Conservation (phyloP, 2,888 invertebrate species). For the Notocelia uddmanniana region DNA sequence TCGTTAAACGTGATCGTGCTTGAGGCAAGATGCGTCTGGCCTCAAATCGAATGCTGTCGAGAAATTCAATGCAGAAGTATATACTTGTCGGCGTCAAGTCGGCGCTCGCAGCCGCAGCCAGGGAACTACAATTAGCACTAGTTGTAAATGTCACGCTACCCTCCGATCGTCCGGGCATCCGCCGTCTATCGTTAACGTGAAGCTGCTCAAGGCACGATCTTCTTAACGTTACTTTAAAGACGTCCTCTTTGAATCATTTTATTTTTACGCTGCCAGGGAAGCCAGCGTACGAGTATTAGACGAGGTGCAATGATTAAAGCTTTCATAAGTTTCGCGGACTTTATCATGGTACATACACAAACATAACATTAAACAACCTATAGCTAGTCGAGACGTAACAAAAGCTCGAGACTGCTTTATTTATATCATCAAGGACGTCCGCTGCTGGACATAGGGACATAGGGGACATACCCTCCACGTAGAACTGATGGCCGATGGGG, state of each 20-base stretch:
- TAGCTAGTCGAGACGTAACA: neutral
- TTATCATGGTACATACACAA: neutral
- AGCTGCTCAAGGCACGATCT: constrained; percentile 51
- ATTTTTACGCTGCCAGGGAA: constrained; percentile 39
- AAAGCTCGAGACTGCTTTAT: neutral
- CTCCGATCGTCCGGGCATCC: constrained; percentile 45
- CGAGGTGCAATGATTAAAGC: neutral
- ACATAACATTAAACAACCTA: neutral
- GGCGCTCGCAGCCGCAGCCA: constrained; percentile 65
- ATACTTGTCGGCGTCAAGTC: constrained; percentile 72
- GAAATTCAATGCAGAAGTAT: constrained; percentile 67
- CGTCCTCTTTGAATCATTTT: constrained; percentile 50
- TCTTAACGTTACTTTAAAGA: constrained; percentile 50
- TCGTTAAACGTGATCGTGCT: constrained; percentile 75
- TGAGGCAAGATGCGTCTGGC: constrained; percentile 74
- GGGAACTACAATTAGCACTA: constrained; percentile 73
- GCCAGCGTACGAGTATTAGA: constrained; percentile 47
- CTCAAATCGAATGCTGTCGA: constrained; percentile 76
- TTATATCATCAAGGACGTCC: no score
- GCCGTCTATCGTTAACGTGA: constrained; percentile 39
- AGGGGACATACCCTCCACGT: no score
- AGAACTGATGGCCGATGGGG: no score
- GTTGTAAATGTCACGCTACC: constrained; percentile 78
- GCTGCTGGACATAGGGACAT: no score
- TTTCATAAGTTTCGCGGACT: constrained; percentile 14